Evolutionary conservation across 2,797 vertebrate species (phyloP), one percentile per base, ranked within the genome.

Genomic region (Protosalanx chinensis): DNA sequence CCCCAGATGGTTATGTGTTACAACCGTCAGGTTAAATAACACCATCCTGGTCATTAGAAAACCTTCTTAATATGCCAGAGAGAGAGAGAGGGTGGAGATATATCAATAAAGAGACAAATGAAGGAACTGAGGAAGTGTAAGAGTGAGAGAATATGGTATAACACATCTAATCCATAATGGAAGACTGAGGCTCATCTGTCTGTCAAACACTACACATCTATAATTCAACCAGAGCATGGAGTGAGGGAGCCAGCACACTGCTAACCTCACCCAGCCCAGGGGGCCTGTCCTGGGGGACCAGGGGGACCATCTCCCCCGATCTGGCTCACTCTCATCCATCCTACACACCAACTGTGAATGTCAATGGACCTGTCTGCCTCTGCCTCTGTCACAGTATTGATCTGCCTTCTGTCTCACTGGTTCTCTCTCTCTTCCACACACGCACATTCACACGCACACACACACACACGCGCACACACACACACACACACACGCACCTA

Each of bases 371-470:
- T 10, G 46, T 62, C 15, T 15, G 60, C 6, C 29, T 5, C 29
- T 32, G 29, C 15, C 29, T 12, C 59, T 61, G 59, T 61, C 59
- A 61, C 59, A n/a, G 59, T 29, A 61, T 61, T 15, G 59, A 61
- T 61, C 51, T 53, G 51, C 59, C 59, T 41, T 41, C 37, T 30
- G 74, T 53, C 20, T 69, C 70, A 76, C 67, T 74, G 72, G 71
- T 68, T 18, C 51, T 57, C 46, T 61, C 75, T 64, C 72, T 64
- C 72, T 63, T 60, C 10, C 77, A 29, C 67, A 37, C 64, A 68
- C 77, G 23, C 67, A 37, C 64, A 68, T 68, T 23, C 68, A 68
- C 51, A n/a, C n/a, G n/a, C n/a, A n/a, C n/a, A n/a, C n/a, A n/a
- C n/a, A n/a, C n/a, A n/a, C n/a, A n/a, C n/a, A n/a, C n/a, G n/a